Conservation (phyloP, 2,888 invertebrate species). For the Dascillus cervinus region DNA sequence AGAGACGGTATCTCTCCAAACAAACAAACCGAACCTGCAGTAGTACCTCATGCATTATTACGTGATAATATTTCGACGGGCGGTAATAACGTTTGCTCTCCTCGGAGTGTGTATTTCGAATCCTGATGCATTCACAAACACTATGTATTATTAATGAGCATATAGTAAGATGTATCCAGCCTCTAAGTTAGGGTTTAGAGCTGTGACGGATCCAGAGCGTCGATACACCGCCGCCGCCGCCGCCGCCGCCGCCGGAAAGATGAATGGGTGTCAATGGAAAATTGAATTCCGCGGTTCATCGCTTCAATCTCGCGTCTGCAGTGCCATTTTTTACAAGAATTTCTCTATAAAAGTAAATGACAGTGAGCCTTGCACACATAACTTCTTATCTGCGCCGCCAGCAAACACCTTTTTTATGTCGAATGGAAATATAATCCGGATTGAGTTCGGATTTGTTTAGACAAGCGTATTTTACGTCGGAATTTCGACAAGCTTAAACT, state of each 20-base stretch:
- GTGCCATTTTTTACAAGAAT: slow-evolving; percentile 35
- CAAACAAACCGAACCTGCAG: too few relatives aligned
- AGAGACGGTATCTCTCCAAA: too few relatives aligned
- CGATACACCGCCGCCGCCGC: slow-evolving; percentile 11
- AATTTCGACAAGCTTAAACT: slow-evolving; percentile 10
- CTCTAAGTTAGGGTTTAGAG: slow-evolving; percentile 10
- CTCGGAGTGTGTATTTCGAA: too few relatives aligned
- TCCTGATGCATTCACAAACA: slow-evolving; percentile 11
- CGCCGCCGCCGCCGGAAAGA: slow-evolving; percentile 22
- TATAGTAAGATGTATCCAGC: slow-evolving; percentile 8
- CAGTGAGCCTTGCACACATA: slow-evolving; percentile 31
- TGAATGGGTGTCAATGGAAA: slow-evolving; percentile 54
- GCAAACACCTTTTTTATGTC: slow-evolving; percentile 27
- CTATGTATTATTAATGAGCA: slow-evolving; percentile 16
- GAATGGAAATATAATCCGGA: slow-evolving; percentile 25
- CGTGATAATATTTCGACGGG: too few relatives aligned
- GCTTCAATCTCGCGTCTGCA: slow-evolving; percentile 47
- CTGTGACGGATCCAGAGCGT: slow-evolving; percentile 11
- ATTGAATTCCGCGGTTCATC: slow-evolving; percentile 64
- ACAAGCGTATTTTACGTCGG: slow-evolving; percentile 21
- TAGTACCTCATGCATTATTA: too few relatives aligned
- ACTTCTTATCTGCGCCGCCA: slow-evolving; percentile 33
- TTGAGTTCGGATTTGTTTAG: slow-evolving; percentile 26
- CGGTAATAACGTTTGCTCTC: too few relatives aligned
- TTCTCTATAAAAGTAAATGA: slow-evolving; percentile 36